Percentiles rank a stretch among this genome's conserved stretches.
These are phyloP conservation scores for Pseudocheirus occidentalis DNA, from an alignment of 2,797 vertebrate genomes.

Conservation along the genomic window DNA sequence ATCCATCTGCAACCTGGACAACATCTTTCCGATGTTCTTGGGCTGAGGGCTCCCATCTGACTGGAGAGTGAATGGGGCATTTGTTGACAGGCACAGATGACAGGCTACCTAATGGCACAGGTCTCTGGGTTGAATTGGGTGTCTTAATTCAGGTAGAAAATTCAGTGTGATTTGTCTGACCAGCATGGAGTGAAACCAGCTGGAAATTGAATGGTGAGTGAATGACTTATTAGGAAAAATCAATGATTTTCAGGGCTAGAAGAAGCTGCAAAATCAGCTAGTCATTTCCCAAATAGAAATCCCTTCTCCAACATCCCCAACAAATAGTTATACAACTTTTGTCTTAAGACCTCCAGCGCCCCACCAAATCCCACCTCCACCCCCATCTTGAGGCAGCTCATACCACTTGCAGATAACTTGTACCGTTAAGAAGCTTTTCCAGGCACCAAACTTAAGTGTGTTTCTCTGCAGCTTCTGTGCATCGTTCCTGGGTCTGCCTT, in stretches of 20 bases:
- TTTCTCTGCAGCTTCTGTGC: neutral
- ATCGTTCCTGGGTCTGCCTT: neutral
- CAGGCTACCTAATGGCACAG: neutral
- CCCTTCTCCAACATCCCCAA: neutral
- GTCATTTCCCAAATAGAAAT: neutral
- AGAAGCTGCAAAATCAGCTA: neutral
- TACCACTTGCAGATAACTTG: neutral
- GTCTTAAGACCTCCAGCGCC: neutral
- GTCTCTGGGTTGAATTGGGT: neutral
- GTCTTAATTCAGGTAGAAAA: neutral
- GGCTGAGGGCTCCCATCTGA: neutral
- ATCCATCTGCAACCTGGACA: neutral
- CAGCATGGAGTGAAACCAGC: neutral
- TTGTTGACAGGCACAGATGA: slow-evolving; percentile 1
- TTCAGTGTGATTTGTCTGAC: neutral
- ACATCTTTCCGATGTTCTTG: neutral
- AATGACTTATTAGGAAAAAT: neutral
- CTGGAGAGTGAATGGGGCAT: neutral
- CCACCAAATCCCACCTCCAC: accelerated
- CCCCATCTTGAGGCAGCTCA: neutral
- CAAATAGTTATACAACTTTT: neutral
- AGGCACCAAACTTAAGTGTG: neutral
- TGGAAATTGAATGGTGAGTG: neutral
- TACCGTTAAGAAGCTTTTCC: neutral
- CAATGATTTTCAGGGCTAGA: neutral